A percentile compares a stretch with the other conserved stretches of the same genome.
Evolutionary conservation across 1,140 invertebrate species (phyloP).

Genomic region (Drosophila melanogaster): DNA sequence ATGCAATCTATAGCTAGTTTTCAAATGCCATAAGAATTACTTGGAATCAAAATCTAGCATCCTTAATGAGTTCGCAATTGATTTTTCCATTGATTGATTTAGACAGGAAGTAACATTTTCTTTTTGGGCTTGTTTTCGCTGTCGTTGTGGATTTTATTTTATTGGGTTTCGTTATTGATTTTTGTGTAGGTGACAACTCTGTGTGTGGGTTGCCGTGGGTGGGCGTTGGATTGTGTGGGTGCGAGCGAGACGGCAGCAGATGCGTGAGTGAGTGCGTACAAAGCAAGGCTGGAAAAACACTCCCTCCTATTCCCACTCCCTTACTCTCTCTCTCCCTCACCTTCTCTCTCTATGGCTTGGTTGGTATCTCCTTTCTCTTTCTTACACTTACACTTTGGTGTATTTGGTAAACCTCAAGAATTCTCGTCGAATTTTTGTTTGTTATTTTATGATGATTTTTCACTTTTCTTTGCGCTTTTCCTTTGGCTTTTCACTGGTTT

Average conservation of each 20-base stretch:
- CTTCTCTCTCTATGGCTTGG: neutral
- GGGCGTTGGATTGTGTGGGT: constrained; percentile 11
- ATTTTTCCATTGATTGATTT: constrained; percentile 15
- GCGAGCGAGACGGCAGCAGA: constrained; percentile 49
- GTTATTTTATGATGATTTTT: constrained; percentile 17
- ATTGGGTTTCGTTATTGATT: constrained; percentile 51
- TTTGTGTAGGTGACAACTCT: constrained; percentile 63
- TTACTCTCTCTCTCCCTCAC: neutral
- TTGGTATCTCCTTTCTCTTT: neutral
- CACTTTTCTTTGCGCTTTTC: constrained; percentile 30
- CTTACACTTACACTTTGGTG: constrained; percentile 42
- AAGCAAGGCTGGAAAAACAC: constrained; percentile 46
- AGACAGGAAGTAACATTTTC: constrained; percentile 19
- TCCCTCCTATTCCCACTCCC: neutral
- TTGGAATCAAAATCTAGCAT: no score
- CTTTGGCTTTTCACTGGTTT: constrained; percentile 31
- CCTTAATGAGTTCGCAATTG: neutral
- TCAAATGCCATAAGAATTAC: neutral
- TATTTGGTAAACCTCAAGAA: constrained; percentile 5
- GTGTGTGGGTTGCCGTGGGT: constrained; percentile 4
- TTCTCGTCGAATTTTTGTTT: constrained; percentile 17
- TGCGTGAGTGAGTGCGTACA: constrained; percentile 62
- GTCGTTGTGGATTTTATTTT: constrained; percentile 29
- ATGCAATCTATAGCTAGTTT: no score
- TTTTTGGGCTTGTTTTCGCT: constrained; percentile 24